These are phyloP conservation scores for Sepiola atlantica DNA, from an alignment of 2,888 invertebrate species.

Conservation along the genomic window DNA sequence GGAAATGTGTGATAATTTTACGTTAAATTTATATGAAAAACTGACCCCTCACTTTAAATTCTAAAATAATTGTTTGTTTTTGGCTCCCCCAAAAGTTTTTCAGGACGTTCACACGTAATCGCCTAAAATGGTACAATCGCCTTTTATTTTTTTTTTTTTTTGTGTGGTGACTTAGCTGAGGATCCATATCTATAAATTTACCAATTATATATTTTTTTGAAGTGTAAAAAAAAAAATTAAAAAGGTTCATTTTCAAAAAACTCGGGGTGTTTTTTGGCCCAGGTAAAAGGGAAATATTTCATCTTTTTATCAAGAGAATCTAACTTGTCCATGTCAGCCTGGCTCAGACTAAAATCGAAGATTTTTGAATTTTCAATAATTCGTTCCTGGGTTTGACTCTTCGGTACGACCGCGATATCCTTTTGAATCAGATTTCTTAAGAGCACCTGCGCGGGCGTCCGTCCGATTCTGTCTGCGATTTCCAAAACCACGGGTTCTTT, in stretches of 20 bases:
- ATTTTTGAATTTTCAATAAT: slow-evolving; percentile 62
- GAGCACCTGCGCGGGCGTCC: slow-evolving; percentile 63
- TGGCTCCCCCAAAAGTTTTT: too few relatives aligned
- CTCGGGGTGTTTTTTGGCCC: slow-evolving; percentile 60
- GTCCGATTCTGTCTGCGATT: slow-evolving; percentile 56
- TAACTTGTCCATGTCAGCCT: slow-evolving; percentile 56
- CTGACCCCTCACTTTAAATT: too few relatives aligned
- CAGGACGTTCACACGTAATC: too few relatives aligned
- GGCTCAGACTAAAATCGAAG: slow-evolving; percentile 57
- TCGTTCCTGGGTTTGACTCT: slow-evolving; percentile 56
- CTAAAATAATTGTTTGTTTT: too few relatives aligned
- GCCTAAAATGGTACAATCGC: too few relatives aligned
- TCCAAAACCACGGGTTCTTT: slow-evolving; percentile 54
- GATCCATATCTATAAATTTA: too few relatives aligned
- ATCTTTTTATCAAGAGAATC: slow-evolving; percentile 55
- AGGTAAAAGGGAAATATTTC: slow-evolving; percentile 58
- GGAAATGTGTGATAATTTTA: too few relatives aligned
- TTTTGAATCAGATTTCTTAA: slow-evolving; percentile 60
- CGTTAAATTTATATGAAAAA: too few relatives aligned
- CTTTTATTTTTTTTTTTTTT: too few relatives aligned
- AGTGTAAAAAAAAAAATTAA: slow-evolving; percentile 47
- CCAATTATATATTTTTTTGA: not conserved
- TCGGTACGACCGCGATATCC: slow-evolving; percentile 62
- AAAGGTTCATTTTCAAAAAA: slow-evolving; percentile 59
- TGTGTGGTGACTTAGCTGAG: too few relatives aligned